Evolutionary conservation across 1,140 invertebrate genomes (phyloP).

Genomic region (Tetramorium parvispinum): DNA sequence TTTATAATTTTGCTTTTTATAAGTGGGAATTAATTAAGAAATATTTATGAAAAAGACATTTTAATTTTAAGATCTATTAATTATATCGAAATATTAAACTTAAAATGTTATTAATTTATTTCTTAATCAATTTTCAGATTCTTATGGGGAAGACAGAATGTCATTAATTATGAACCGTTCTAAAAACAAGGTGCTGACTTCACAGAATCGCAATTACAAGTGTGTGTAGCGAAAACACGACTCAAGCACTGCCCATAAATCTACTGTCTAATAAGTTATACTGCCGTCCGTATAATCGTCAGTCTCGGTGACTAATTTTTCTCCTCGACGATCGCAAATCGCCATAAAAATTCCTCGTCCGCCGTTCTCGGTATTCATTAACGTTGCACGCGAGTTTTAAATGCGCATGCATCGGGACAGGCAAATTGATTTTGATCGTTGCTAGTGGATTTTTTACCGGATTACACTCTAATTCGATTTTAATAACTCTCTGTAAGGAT

Average conservation of each 20-base stretch:
- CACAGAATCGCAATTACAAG: not conserved
- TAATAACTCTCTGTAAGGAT: slow-evolving; percentile 27
- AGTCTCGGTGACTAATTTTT: slow-evolving; percentile 20
- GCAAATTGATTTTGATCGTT: slow-evolving; percentile 44
- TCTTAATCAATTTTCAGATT: not conserved
- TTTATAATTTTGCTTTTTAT: no score
- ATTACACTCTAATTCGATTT: slow-evolving; percentile 43
- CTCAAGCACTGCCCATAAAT: slow-evolving; percentile 13
- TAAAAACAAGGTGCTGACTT: slow-evolving; percentile 6
- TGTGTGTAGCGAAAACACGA: not conserved
- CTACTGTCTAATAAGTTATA: not conserved
- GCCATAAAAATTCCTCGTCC: not conserved
- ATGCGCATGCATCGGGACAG: not conserved
- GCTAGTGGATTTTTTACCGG: not conserved
- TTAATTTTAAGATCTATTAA: not conserved
- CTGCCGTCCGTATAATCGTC: not conserved
- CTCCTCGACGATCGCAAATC: not conserved
- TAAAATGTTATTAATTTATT: slow-evolving; percentile 1
- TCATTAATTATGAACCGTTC: slow-evolving; percentile 2
- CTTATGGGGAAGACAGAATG: not conserved
- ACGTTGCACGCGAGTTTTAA: slow-evolving; percentile 1
- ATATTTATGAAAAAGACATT: not conserved
- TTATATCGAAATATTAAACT: not conserved
- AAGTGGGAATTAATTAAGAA: not conserved
- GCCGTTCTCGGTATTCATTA: not conserved